Base-by-base conservation (phyloP, 2,113 vertebrate genomes). In the Sander lucioperca region DNA sequence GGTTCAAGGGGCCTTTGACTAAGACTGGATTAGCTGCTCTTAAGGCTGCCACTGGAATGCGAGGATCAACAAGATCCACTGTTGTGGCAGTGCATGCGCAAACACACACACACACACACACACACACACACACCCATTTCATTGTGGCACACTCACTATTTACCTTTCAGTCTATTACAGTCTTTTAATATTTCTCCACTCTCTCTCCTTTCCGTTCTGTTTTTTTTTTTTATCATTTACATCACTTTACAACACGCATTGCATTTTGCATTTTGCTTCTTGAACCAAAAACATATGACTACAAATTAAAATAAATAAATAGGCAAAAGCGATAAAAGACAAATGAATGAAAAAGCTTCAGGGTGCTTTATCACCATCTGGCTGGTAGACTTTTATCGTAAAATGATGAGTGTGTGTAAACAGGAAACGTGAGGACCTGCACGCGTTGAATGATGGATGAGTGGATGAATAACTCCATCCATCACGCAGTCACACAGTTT, bases 11-110 rank as follows among this genome's bases (percentile, higher is more conserved):
- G 43, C 78, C 87, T 89, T 92, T 79, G 58, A 83, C 66, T 86
- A 33, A 83, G 18, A 74, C 79, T 84, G 88, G 87, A 93, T 93
- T 90, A 91, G 86, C 86, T 74, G 85, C 88, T 91, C 75, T 86
- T 48, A 70, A 87, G 80, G 77, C 82, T 85, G 87, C 84, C 66
- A 21, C 47, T 82, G 91, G 92, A 92, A 93, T 93, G 89, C n/a
- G 69, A 74, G 77, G 88, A 81, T 80, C 86, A 90, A 84, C 86
- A 83, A 62, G 77, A 74, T n/a, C n/a, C n/a, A n/a, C 9, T 80
- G 84, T 75, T 62, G 70, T 69, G 45, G 75, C 21, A 65, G 58
- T 57, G 58, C 74, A 36, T 48, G n/a, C 27, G 6, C 48, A 30
- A 36, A 23, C 33, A 79, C 58, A 56, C 62, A 53, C 45, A 79